Conservation (phyloP, 2,888 invertebrate species). For the Helobdella robusta region DNA sequence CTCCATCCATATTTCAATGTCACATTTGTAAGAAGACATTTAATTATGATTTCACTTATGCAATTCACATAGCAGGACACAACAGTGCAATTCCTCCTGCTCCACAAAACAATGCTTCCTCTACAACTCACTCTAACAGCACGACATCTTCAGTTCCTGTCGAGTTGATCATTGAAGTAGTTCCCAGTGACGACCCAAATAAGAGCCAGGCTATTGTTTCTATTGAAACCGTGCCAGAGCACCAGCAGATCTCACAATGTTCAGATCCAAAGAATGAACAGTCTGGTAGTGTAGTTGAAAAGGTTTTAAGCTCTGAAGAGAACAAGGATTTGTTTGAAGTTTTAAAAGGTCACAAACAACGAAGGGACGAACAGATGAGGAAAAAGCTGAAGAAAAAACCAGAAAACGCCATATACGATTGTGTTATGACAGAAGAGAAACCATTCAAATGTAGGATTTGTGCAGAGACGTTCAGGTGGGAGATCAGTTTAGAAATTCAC, state of each 20-base stretch:
- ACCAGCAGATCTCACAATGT: too few relatives aligned
- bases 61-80: slow-evolving; percentile 30
- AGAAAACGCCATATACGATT: slow-evolving; percentile 27
- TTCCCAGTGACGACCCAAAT: neutral
- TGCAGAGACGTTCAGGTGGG: slow-evolving; percentile 30
- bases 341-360: slow-evolving; percentile 10
- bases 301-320: too few relatives aligned
- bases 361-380: slow-evolving; percentile 3
- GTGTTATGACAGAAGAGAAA: slow-evolving; percentile 31
- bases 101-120: neutral
- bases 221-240: neutral
- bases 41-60: slow-evolving; percentile 32
- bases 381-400: slow-evolving; percentile 12
- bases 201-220: neutral
- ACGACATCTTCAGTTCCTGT: slow-evolving; percentile 8
- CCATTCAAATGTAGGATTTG: slow-evolving; percentile 30
- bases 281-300: neutral
- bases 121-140: neutral
- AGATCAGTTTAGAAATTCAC: slow-evolving; percentile 31
- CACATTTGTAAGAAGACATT: slow-evolving; percentile 31
- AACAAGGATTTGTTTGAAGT: slow-evolving; percentile 17
- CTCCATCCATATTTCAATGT: slow-evolving; percentile 25
- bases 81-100: neutral
- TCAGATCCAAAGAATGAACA: neutral
- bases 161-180: neutral